phyloP scores from a whole-genome alignment of 2,113 vertebrate species.

The Sturnus vulgaris region DNA sequence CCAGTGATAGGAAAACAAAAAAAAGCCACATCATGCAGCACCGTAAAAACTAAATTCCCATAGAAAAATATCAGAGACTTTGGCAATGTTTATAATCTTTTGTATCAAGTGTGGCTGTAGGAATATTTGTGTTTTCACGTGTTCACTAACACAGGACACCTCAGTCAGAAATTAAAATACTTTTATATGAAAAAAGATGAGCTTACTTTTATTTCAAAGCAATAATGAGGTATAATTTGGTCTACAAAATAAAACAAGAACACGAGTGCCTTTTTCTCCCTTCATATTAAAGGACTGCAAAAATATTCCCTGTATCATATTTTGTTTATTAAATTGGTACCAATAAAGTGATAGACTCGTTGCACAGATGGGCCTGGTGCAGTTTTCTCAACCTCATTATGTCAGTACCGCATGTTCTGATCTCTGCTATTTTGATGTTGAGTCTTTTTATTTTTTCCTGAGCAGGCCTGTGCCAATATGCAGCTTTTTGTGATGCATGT shows the following conservation, averaged over 20 bases:
- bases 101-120: not conserved
- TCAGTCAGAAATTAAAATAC: not conserved
- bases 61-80: not conserved
- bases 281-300: not conserved
- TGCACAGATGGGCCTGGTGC: slow-evolving; percentile 52
- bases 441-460: not conserved
- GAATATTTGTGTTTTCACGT: not conserved
- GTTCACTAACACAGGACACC: not conserved
- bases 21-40: not conserved
- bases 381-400: slow-evolving; percentile 48
- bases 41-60: not conserved
- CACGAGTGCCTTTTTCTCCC: not conserved
- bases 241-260: not conserved
- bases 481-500: slow-evolving; percentile 42
- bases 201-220: not conserved
- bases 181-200: not conserved
- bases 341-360: not conserved
- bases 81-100: not conserved
- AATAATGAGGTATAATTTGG: not conserved
- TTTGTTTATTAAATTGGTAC: slow-evolving; percentile 23
- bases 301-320: not conserved
- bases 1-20: not conserved
- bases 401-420: slow-evolving; percentile 61
- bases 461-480: slow-evolving; percentile 28
- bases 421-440: slow-evolving; percentile 55